These are phyloP conservation scores for Magallana ariakensis DNA, from an alignment of 1,140 invertebrate genomes.

Conservation along the genomic window DNA sequence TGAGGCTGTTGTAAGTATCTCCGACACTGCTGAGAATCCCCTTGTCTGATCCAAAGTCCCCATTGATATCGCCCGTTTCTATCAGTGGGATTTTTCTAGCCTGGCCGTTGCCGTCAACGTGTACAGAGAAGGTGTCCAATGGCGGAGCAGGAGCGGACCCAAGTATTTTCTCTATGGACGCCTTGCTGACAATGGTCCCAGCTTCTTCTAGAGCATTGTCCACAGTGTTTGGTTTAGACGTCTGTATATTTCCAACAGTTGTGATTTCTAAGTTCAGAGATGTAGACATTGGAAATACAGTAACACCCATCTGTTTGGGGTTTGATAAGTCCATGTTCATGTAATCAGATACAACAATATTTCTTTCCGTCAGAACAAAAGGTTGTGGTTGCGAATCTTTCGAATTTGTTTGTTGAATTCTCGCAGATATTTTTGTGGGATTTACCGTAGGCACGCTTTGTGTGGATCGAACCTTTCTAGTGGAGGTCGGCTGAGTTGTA, in stretches of 20 bases:
- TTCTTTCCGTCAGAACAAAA: background rate
- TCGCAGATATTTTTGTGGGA: background rate
- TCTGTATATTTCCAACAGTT: background rate
- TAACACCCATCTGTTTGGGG: background rate
- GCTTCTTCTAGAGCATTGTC: background rate
- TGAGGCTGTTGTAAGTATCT: background rate
- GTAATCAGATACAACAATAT: background rate
- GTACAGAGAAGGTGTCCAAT: background rate
- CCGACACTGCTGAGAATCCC: background rate
- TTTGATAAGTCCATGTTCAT: background rate
- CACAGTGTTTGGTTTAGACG: background rate
- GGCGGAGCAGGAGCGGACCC: background rate
- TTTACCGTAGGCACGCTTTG: background rate
- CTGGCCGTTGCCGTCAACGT: background rate
- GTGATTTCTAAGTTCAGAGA: background rate
- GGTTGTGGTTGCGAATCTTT: background rate
- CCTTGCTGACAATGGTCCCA: background rate
- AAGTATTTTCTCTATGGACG: background rate
- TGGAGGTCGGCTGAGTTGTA: background rate
- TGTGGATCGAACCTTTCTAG: conserved; percentile 4
- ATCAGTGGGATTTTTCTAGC: background rate
- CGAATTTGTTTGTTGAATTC: background rate
- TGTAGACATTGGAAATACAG: background rate
- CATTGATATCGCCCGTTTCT: conserved; percentile 15
- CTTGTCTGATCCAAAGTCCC: background rate